These are phyloP conservation scores for Diplazon laetatorius DNA, from an alignment of 2,888 invertebrate species.

Conservation along the genomic window DNA sequence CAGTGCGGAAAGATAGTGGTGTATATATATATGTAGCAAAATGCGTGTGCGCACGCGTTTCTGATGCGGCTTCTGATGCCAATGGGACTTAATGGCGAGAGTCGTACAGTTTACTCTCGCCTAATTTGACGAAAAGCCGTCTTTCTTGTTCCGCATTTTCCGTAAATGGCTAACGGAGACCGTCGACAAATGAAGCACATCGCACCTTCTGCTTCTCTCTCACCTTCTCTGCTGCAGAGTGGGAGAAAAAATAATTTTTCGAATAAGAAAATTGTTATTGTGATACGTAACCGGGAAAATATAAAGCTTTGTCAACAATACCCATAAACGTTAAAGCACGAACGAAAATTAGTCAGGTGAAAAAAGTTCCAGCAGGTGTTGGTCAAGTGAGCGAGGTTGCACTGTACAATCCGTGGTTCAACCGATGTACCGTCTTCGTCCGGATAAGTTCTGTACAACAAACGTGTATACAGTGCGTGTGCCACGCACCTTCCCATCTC, in stretches of 20 bases:
- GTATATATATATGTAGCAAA: no score
- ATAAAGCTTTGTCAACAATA: no score
- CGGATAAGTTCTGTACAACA: conserved; percentile 26
- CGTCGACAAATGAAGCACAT: no score
- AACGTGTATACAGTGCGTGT: conserved; percentile 32
- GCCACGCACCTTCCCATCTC: conserved; percentile 22
- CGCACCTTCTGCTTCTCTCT: no score
- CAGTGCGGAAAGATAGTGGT: conserved; percentile 69
- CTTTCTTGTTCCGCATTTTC: neutral
- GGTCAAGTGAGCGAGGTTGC: neutral
- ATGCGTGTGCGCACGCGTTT: conserved; percentile 65
- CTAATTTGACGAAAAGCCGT: neutral
- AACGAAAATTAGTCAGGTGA: no score
- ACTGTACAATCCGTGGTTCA: conserved; percentile 15
- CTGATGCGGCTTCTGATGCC: conserved; percentile 43
- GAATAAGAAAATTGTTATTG: no score
- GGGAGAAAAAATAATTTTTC: neutral
- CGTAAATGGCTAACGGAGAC: neutral
- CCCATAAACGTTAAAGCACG: no score
- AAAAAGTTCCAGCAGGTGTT: no score
- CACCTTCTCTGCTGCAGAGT: neutral
- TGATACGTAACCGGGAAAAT: no score
- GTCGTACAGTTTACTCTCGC: conserved; percentile 6
- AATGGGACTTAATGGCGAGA: neutral
- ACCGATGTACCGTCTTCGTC: conserved; percentile 18